These are phyloP conservation scores for Myzus persicae DNA, from an alignment of 1,140 invertebrate genomes.

Conservation along the genomic window DNA sequence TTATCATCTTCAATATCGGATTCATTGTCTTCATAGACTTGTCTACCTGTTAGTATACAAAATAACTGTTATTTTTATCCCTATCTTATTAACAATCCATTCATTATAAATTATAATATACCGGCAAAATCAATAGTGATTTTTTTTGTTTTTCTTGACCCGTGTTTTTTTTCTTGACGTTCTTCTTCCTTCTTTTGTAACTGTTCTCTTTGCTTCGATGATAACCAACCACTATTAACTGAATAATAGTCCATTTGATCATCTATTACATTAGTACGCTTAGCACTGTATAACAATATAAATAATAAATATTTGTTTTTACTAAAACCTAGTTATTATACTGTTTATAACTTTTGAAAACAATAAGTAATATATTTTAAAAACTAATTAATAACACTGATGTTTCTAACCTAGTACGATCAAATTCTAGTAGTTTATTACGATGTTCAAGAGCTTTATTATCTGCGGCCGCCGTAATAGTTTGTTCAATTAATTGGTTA, in stretches of 20 bases:
- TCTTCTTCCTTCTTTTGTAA: constrained; percentile 77
- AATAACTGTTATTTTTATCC: background rate
- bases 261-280: constrained; percentile 89
- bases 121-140: constrained; percentile 87
- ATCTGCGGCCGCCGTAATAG: constrained; percentile 65
- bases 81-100: background rate
- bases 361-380: background rate
- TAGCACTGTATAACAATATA: constrained; percentile 72
- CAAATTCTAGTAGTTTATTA: constrained; percentile 85
- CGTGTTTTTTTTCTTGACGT: constrained; percentile 72
- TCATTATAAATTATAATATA: constrained; percentile 61
- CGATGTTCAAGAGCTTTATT: constrained; percentile 81
- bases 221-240: constrained; percentile 82
- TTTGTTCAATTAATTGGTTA: constrained; percentile 67
- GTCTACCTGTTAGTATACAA: background rate
- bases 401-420: constrained; percentile 75
- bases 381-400: background rate
- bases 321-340: too few relatives aligned
- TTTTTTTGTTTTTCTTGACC: constrained; percentile 73
- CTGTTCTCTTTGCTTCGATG: constrained; percentile 73
- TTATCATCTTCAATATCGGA: background rate
- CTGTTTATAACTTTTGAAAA: too few relatives aligned
- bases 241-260: constrained; percentile 95
- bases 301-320: background rate
- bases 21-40: constrained; percentile 52